Conservation (phyloP, 2,113 vertebrate species). For the Tychaedon coryphoeus region DNA sequence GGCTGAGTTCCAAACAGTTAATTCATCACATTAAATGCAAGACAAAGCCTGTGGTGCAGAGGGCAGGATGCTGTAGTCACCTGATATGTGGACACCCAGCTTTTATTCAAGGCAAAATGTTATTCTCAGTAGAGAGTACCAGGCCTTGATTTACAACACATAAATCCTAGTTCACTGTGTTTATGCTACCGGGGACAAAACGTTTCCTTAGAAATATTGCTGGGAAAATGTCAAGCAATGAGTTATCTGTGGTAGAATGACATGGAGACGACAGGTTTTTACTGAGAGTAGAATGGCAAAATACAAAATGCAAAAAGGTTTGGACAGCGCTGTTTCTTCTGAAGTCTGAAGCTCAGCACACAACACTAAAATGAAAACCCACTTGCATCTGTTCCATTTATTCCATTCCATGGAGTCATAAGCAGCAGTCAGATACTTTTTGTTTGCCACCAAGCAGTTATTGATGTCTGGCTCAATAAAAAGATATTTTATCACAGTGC, state of each 20-base stretch:
- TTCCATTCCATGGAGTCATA: background rate
- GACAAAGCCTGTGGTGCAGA: background rate
- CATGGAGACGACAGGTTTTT: background rate
- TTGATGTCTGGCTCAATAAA: background rate
- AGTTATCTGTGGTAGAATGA: background rate
- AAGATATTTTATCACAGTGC: background rate
- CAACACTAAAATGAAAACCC: background rate
- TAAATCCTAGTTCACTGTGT: background rate
- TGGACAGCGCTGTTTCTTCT: background rate
- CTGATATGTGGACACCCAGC: accelerated
- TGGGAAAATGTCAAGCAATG: background rate
- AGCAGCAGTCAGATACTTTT: background rate
- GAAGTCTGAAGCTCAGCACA: background rate
- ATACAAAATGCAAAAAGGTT: background rate
- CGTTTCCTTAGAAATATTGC: background rate
- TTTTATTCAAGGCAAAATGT: background rate
- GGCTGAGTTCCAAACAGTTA: background rate
- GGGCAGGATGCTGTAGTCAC: background rate
- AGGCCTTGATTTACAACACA: background rate
- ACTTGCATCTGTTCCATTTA: background rate
- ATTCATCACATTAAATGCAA: background rate
- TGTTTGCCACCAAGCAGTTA: background rate
- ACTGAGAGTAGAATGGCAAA: conserved; percentile 13
- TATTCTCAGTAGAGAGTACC: background rate
- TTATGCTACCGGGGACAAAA: conserved; percentile 26